phyloP scores from a whole-genome alignment of 2,888 invertebrate species.

The Cryptosula pallasiana region DNA sequence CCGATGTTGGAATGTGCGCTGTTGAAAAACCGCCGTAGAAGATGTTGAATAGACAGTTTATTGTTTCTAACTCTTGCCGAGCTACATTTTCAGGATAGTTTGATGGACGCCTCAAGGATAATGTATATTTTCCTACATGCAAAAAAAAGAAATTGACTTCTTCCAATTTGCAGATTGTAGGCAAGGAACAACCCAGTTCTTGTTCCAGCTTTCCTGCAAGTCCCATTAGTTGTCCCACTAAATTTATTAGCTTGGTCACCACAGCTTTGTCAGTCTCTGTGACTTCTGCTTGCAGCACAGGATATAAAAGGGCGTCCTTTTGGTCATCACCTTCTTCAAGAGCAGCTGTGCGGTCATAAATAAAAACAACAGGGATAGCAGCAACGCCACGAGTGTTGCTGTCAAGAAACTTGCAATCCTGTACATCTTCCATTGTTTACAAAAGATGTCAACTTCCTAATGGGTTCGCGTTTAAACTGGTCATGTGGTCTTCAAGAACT shows the following conservation, averaged over 20 bases:
- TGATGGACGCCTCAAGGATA: not conserved
- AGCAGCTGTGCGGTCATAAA: slow-evolving; percentile 10
- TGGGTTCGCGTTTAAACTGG: too few relatives aligned
- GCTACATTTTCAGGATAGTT: not conserved
- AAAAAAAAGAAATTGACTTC: not conserved
- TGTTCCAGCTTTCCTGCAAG: not conserved
- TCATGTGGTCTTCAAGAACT: too few relatives aligned
- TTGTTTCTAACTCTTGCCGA: not conserved
- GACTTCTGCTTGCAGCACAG: not conserved
- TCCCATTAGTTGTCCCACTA: not conserved
- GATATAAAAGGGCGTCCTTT: slow-evolving; percentile 3
- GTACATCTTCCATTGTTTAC: not conserved
- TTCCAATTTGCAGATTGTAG: not conserved
- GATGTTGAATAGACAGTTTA: not conserved
- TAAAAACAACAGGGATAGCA: not conserved
- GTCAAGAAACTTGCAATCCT: not conserved
- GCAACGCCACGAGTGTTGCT: not conserved
- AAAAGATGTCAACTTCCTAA: too few relatives aligned
- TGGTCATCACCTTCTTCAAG: slow-evolving; percentile 12
- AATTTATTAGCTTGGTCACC: not conserved
- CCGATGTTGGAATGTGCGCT: not conserved
- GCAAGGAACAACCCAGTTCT: not conserved
- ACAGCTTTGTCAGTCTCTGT: not conserved
- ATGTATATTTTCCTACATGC: slow-evolving; percentile 4
- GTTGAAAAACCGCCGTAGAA: not conserved